Evolutionary conservation across 2,797 vertebrate species (phyloP).

Genomic region (Lepus townsendii): DNA sequence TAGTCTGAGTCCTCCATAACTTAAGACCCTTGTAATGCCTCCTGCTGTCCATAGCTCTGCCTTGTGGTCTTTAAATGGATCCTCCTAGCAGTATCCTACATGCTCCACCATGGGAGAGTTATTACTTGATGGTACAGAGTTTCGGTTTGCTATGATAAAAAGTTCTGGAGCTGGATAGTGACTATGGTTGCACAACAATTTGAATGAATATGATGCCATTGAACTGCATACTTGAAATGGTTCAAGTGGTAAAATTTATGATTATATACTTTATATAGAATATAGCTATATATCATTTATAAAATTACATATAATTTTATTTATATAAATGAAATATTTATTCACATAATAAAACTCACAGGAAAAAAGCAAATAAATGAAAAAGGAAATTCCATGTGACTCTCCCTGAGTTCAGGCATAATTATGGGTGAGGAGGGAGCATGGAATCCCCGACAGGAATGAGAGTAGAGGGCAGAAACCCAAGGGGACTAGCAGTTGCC

Average conservation of each 20-base stretch:
- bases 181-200: background rate
- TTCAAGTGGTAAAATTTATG: constrained; percentile 12
- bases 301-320: too few relatives aligned
- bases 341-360: background rate
- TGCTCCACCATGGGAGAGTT: background rate
- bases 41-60: background rate
- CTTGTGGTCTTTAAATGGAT: background rate
- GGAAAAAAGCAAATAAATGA: background rate
- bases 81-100: background rate
- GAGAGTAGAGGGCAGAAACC: background rate
- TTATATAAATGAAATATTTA: too few relatives aligned
- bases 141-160: background rate
- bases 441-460: background rate
- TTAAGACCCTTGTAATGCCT: background rate
- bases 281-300: too few relatives aligned
- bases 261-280: background rate
- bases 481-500: background rate
- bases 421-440: background rate
- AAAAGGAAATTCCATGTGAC: background rate
- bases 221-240: background rate
- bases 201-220: constrained; percentile 6
- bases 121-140: background rate
- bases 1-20: background rate
- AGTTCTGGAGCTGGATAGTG: background rate
- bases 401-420: background rate